Percentiles rank a stretch among this genome's conserved stretches.
These are phyloP conservation scores for Portevinia maculata DNA, from an alignment of 2,888 invertebrate genomes.

Conservation along the genomic window DNA sequence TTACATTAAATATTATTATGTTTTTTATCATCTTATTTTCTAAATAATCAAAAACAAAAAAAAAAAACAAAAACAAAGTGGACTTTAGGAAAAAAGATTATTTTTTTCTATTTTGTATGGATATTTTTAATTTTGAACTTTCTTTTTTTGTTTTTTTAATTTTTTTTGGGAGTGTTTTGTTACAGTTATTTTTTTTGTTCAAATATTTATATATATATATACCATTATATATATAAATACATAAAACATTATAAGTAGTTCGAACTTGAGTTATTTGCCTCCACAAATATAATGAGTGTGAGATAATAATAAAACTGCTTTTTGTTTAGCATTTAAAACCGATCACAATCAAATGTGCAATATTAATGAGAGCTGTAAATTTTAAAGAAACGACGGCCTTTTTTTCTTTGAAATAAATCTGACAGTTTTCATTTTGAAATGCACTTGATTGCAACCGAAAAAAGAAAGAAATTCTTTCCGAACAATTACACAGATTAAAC, in stretches of 20 bases:
- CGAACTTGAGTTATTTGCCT: constrained; percentile 49
- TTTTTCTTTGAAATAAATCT: background rate
- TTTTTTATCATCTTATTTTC: constrained; percentile 74
- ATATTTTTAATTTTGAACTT: constrained; percentile 30
- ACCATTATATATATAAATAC: constrained; percentile 34
- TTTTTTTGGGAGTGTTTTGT: constrained; percentile 48
- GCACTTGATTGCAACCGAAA: constrained; percentile 45
- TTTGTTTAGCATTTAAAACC: constrained; percentile 20
- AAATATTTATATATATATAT: constrained; percentile 58
- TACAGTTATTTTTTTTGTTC: constrained; percentile 32
- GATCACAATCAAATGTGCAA: constrained; percentile 49
- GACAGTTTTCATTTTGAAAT: constrained; percentile 38
- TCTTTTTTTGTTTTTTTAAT: constrained; percentile 27
- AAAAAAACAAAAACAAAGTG: constrained; percentile 62
- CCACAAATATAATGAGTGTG: constrained; percentile 63
- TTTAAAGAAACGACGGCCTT: too few species aligned
- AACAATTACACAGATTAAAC: constrained; percentile 58
- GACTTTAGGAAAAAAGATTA: constrained; percentile 60
- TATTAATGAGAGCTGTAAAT: constrained; percentile 15
- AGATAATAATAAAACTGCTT: constrained; percentile 48
- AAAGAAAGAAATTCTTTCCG: constrained; percentile 38
- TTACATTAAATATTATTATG: constrained; percentile 68
- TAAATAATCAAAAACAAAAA: constrained; percentile 68
- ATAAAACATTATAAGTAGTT: constrained; percentile 38
- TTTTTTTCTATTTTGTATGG: constrained; percentile 37